phyloP scores from a whole-genome alignment of 2,888 invertebrate species.

The Mimumesa dahlbomi region DNA sequence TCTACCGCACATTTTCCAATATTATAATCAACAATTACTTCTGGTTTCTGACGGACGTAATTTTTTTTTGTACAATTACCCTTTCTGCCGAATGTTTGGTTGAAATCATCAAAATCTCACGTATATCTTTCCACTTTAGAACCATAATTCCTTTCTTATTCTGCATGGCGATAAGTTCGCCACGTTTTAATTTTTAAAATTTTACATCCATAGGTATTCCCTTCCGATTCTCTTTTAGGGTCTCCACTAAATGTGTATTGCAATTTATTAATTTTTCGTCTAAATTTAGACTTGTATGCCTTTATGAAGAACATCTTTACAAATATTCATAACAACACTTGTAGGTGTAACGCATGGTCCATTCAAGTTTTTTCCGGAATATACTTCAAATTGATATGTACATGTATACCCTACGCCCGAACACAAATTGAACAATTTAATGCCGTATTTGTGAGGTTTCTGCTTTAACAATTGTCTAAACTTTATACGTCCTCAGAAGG shows the following conservation, averaged over 20 bases:
- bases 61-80: not conserved
- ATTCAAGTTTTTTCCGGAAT: slow-evolving; percentile 66
- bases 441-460: not conserved
- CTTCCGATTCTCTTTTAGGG: too few relatives aligned
- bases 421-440: too few relatives aligned
- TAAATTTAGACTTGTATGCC: too few relatives aligned
- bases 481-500: not conserved
- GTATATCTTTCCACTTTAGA: not conserved
- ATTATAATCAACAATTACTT: not conserved
- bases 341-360: slow-evolving; percentile 58
- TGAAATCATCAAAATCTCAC: not conserved
- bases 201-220: too few relatives aligned
- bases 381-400: slow-evolving; percentile 57
- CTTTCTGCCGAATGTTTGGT: not conserved
- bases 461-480: not conserved
- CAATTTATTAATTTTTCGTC: too few relatives aligned
- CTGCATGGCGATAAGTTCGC: too few relatives aligned
- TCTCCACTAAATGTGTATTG: too few relatives aligned
- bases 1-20: not conserved
- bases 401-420: not conserved
- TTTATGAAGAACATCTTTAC: too few relatives aligned
- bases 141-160: too few relatives aligned
- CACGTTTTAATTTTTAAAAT: too few relatives aligned
- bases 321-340: slow-evolving; percentile 66
- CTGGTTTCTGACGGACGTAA: too few relatives aligned